Conservation (phyloP, 1,140 invertebrate species). For the Heterodera carotae region DNA sequence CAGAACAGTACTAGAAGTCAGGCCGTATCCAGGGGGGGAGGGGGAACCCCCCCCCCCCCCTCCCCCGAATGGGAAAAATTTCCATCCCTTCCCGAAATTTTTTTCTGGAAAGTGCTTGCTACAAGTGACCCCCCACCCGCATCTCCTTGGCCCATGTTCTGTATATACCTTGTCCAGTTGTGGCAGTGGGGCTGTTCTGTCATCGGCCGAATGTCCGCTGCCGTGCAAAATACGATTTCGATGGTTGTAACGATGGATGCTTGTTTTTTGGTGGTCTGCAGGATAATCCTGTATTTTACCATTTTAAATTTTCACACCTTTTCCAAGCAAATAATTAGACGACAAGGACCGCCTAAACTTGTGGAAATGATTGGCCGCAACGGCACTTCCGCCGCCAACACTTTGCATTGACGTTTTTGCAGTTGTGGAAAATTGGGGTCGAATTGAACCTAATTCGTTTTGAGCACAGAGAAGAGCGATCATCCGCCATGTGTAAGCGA, state of each 20-base stretch:
- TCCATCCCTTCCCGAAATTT: too few relatives aligned
- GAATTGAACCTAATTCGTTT: conserved; percentile 17
- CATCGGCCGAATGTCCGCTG: not conserved
- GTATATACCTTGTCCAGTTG: not conserved
- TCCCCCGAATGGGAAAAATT: too few relatives aligned
- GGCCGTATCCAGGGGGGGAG: not conserved
- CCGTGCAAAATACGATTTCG: conserved; percentile 2
- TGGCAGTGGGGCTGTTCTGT: not conserved
- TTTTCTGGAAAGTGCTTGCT: too few relatives aligned
- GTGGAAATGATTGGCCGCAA: not conserved
- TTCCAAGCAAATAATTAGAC: not conserved
- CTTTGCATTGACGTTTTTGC: not conserved
- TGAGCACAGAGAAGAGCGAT: conserved; percentile 25
- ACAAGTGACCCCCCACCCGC: too few relatives aligned
- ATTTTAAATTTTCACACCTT: not conserved
- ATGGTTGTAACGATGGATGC: not conserved
- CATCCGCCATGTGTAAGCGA: conserved; percentile 39
- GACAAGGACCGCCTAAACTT: not conserved
- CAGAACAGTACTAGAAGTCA: too few relatives aligned
- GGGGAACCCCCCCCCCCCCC: too few relatives aligned
- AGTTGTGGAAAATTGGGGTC: not conserved
- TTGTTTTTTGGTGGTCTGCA: not conserved
- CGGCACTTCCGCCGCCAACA: not conserved
- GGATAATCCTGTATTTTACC: not conserved
- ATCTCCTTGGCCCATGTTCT: too few relatives aligned